Evolutionary conservation across 1,140 invertebrate genomes (phyloP), one percentile per base, ranked within the genome.

Genomic region (Eupeodes corollae): DNA sequence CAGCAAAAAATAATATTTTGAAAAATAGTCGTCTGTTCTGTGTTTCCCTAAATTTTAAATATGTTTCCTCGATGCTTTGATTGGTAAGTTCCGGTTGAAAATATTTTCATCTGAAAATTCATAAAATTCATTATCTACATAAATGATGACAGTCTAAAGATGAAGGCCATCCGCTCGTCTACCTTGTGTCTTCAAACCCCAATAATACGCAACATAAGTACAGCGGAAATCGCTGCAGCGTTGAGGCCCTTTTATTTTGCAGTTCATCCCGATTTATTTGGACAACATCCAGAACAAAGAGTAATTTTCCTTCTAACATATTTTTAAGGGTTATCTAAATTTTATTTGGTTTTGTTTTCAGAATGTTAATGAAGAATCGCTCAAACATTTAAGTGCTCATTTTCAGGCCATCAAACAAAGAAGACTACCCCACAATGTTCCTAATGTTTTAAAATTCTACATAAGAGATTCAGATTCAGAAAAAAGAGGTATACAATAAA

Each of bases 191-290:
- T 26, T 5, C 21, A 26, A 26, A 5, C 3, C 8, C 21, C 21
- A 26, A 26, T 8, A 26, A 26, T 26, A 26, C 21, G 21, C 8
- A 26, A 26, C 8, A 26, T 26, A 5, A 26, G 21, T 8, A 26
- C 21, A 26, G 21, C 80, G 19, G 86, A 93, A 75, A 75, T 92
- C n/a, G 84, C 88, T 5, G 83, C 87, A 14, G 91, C 90, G 1
- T 70, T 97, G 13, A 74, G 91, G 51, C 92, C 91, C 2, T 95
- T 97, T 67, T 95, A 92, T 68, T 95, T 96, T 70, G 82, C 82
- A 41, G 91, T 96, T 16, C 92, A 97, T 77, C 92, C 92, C 13
- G 92, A 97, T 72, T 71, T 95, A 33, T 96, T 96, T 77, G 87
- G 87, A 46, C 83, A 89, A 67, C 82, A 86, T 75, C 92, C 92